Base-by-base conservation (phyloP, 2,797 vertebrate genomes). In the Garrulus glandarius region DNA sequence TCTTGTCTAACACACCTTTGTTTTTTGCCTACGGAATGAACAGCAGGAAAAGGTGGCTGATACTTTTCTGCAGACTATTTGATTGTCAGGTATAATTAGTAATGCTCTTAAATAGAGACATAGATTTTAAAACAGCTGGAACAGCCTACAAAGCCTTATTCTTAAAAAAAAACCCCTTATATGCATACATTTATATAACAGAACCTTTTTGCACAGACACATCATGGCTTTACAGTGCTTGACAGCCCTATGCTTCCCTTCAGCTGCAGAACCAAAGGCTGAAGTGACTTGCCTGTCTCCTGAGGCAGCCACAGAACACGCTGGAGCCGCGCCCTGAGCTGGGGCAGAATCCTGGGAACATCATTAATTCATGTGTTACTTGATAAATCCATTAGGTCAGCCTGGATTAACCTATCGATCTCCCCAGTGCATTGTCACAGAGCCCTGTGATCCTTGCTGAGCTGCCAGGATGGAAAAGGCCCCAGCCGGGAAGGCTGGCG, bases 1-100 rank as follows among this genome's bases (percentile, higher is more conserved):
- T 93, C 92, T 95, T 85, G 92, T 95, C 84, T 91, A 89, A 93
- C 50, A 29, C 23, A 76, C 53, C 63, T 96, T 96, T 95, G 93
- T 96, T 96, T 97, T 82, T 87, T 90, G 74, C 86, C 75, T 87
- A 30, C 11, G 29, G 83, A 96, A 95, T 12, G 72, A 93, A 92
- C 74, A 86, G 91, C 65, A 49, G 87, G 91, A 93, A 93, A 92
- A 85, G 63, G 63, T 47, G 82, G 84, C 60, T 47, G 67, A 78
- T 64, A 89, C 88, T 74, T 47, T 87, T 87, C 75, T 30, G 75
- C 67, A 91, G 63, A 87, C 59, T 67, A 50, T 63, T 80, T 89
- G 89, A 95, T 84, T 92, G 94, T 69, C 72, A 88, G 59, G 69
- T 87, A 53, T 63, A 95, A 96, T 92, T 96, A 96, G 81, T 24